Base-by-base conservation (phyloP, 1,140 invertebrate species). In the Drosophila biarmipes region DNA sequence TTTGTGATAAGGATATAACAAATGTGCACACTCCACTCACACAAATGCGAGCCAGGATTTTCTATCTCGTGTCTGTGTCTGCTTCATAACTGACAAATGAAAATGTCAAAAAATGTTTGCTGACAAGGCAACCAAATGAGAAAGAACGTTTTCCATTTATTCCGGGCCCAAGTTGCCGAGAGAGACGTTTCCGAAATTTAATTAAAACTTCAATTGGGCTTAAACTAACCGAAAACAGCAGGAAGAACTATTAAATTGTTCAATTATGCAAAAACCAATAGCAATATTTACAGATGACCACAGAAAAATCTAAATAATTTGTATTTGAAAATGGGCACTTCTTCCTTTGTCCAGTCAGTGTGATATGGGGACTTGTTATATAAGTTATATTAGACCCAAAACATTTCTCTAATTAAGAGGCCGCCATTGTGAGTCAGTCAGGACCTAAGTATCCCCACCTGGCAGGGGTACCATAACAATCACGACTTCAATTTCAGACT, bases 41-140 rank as follows among this genome's bases (percentile, higher is more conserved):
- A 56, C 80, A 56, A 37, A 53, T 55, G 61, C 66, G 64, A 38
- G 76, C 17, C 42, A 42, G 42, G 35, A 64, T 66, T 76, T 43
- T 86, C 59, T 54, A 68, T 67, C 57, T 59, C 48, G 10, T 35
- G 29, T 66, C 38, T 54, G 43, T 51, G 31, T 57, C 52, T 66
- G 64, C 59, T 82, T 82, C 82, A 87, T 89, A 89, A 82, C 84
- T 89, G 82, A 87, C 84, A 87, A 87, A 87, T 87, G 82, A 87
- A 87, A 87, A 89, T 87, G 82, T 87, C 82, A 86, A 87, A 87
- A 87, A 82, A 80, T 63, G 66, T 45, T 54, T 76, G 71, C 62
- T 81, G 79, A 72, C 73, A 74, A 71, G 76, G 43, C 43, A 75
- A 48, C 52, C 57, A 85, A 85, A 85, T 86, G 69, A 67, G 78